Conservation (phyloP, 2,113 vertebrate genomes). For the Myrmecophaga tridactyla region DNA sequence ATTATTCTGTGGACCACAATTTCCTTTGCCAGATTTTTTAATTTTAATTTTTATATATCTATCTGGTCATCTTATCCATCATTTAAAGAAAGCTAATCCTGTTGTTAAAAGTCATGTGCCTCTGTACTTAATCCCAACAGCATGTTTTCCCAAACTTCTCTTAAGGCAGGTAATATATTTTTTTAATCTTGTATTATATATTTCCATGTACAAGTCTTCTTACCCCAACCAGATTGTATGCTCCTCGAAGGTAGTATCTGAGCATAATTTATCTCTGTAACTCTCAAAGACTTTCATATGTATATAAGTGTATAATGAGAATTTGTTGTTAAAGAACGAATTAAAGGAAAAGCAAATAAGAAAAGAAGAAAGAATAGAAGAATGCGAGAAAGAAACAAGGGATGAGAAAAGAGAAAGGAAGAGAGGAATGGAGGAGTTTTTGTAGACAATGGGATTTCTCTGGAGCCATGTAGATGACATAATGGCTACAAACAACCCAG, state of each 20-base stretch:
- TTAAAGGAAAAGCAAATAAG: constrained; percentile 16
- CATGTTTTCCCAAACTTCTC: background rate
- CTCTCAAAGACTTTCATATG: background rate
- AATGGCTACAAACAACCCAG: background rate
- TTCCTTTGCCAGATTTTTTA: background rate
- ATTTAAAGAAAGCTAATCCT: constrained; percentile 4
- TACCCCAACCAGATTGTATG: background rate
- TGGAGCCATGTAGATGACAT: background rate
- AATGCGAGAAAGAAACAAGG: background rate
- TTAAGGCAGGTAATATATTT: background rate
- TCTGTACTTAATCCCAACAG: background rate
- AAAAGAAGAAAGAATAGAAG: background rate
- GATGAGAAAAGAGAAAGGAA: background rate
- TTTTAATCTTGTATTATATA: background rate
- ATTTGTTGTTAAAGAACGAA: background rate
- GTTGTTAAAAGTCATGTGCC: background rate
- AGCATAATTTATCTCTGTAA: background rate
- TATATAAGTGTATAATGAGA: background rate
- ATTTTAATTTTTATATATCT: background rate
- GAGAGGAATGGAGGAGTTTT: background rate
- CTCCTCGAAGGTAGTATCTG: background rate
- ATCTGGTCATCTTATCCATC: background rate
- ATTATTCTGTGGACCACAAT: background rate
- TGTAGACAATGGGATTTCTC: background rate
- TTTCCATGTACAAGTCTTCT: background rate